A percentile compares a stretch with the other conserved stretches of the same genome.
phyloP scores from a whole-genome alignment of 1,140 invertebrate genomes.

The Cecropterus lyciades region DNA sequence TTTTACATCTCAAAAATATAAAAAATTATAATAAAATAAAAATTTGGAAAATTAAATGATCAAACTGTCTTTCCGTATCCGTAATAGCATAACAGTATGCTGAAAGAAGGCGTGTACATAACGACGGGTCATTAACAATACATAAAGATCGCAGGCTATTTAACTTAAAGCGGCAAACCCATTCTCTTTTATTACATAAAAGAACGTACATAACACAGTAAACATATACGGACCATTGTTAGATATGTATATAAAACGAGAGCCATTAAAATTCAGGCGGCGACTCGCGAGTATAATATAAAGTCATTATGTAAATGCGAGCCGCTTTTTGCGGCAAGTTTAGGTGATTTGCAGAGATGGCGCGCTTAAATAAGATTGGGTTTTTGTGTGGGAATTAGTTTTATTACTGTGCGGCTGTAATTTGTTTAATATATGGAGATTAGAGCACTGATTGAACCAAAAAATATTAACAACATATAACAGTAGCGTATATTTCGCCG shows the following conservation, averaged over 20 bases:
- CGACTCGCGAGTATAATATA: slow-evolving; percentile 60
- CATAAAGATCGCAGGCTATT: not conserved
- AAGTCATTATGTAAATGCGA: slow-evolving; percentile 64
- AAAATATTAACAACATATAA: too few relatives aligned
- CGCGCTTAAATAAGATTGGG: slow-evolving; percentile 46
- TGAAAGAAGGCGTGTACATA: too few relatives aligned
- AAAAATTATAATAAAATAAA: too few relatives aligned
- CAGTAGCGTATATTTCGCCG: too few relatives aligned
- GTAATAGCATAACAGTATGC: too few relatives aligned
- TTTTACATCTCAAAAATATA: too few relatives aligned
- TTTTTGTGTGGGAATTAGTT: slow-evolving; percentile 37
- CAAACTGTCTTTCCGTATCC: too few relatives aligned
- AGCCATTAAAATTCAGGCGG: slow-evolving; percentile 55
- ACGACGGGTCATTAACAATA: too few relatives aligned
- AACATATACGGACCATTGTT: slow-evolving; percentile 28
- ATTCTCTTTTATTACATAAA: slow-evolving; percentile 2
- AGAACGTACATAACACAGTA: slow-evolving; percentile 1
- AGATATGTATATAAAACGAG: slow-evolving; percentile 49
- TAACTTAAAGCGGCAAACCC: not conserved
- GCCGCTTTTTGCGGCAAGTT: slow-evolving; percentile 60
- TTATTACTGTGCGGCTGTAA: slow-evolving; percentile 22
- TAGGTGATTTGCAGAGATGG: slow-evolving; percentile 58
- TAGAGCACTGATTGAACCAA: not conserved
- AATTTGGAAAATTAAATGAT: too few relatives aligned
- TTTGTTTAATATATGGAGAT: slow-evolving; percentile 27